A percentile compares a stretch with the other conserved stretches of the same genome.
Evolutionary conservation across 2,113 vertebrate species (phyloP).

Genomic region (Mesoclemmys tuberculata): DNA sequence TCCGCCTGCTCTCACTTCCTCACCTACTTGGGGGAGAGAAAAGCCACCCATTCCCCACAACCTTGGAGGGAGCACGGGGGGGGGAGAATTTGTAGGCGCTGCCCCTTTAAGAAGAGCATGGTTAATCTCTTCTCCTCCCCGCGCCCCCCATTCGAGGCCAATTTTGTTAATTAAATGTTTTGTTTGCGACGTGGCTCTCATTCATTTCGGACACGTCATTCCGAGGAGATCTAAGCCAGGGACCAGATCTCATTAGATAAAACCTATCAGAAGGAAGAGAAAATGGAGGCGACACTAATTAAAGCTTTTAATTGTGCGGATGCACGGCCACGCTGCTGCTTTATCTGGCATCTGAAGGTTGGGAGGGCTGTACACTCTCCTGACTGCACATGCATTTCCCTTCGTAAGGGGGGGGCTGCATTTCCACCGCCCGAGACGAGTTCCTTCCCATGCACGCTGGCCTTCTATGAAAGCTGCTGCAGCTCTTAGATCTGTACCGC

Average conservation of each 20-base stretch:
- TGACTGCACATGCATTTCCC: slow-evolving; percentile 23
- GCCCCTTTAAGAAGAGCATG: slow-evolving; percentile 87
- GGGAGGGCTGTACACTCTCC: slow-evolving; percentile 70
- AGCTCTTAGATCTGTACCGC: slow-evolving; percentile 41
- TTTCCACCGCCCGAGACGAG: background rate
- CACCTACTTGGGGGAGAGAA: background rate
- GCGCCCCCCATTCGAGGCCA: slow-evolving; percentile 93
- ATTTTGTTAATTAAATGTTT: slow-evolving; percentile 99
- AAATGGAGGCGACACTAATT: slow-evolving; percentile 99
- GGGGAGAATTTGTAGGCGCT: slow-evolving; percentile 44
- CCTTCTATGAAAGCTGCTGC: background rate
- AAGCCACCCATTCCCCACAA: background rate
- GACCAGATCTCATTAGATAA: slow-evolving; percentile 99
- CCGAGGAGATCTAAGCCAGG: slow-evolving; percentile 97
- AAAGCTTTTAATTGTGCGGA: slow-evolving; percentile 99
- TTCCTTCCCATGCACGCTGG: slow-evolving; percentile 9
- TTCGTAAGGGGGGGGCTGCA: background rate
- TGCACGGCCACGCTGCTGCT: slow-evolving; percentile 93
- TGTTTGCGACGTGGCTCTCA: slow-evolving; percentile 99
- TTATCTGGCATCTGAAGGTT: slow-evolving; percentile 93
- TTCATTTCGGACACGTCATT: slow-evolving; percentile 99
- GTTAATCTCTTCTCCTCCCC: slow-evolving; percentile 76
- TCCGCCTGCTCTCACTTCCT: background rate
- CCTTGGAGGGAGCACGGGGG: background rate
- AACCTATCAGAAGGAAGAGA: slow-evolving; percentile 99